phyloP scores from a whole-genome alignment of 2,797 vertebrate species.

The Sitta carolinensis region DNA sequence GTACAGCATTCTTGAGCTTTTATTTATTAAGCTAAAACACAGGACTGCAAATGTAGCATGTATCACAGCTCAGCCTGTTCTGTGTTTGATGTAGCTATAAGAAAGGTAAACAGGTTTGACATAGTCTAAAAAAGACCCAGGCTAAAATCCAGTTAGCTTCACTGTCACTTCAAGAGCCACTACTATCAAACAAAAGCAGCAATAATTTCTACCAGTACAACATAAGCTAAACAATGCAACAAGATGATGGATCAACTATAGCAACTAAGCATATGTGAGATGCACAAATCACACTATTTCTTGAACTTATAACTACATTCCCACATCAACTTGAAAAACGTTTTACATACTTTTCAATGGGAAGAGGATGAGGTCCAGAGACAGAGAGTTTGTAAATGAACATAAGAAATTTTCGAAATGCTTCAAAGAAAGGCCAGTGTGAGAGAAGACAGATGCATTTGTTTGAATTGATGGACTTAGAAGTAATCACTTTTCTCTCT shows the following conservation, averaged over 20 bases:
- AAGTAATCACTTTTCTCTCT: conserved; percentile 88
- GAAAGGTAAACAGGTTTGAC: neutral
- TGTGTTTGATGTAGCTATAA: neutral
- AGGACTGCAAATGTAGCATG: neutral
- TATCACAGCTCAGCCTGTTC: neutral
- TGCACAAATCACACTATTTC: neutral
- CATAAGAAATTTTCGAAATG: conserved; percentile 95
- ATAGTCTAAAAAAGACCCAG: neutral
- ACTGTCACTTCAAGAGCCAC: neutral
- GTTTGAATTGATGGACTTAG: conserved; percentile 91
- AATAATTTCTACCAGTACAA: neutral
- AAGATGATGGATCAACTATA: neutral
- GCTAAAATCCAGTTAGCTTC: neutral
- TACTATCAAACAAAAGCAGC: neutral
- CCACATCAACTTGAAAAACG: neutral
- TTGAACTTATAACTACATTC: neutral
- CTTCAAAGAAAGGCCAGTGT: conserved; percentile 96
- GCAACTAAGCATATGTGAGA: neutral
- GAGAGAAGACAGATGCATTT: conserved; percentile 98
- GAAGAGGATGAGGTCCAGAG: conserved; percentile 93
- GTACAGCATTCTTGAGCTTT: neutral
- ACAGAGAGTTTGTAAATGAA: conserved; percentile 97
- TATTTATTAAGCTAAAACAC: neutral
- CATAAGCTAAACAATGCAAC: neutral
- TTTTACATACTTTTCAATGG: conserved; percentile 93